Evolutionary conservation across 2,888 invertebrate species (phyloP).

Genomic region (Anorthoa munda): DNA sequence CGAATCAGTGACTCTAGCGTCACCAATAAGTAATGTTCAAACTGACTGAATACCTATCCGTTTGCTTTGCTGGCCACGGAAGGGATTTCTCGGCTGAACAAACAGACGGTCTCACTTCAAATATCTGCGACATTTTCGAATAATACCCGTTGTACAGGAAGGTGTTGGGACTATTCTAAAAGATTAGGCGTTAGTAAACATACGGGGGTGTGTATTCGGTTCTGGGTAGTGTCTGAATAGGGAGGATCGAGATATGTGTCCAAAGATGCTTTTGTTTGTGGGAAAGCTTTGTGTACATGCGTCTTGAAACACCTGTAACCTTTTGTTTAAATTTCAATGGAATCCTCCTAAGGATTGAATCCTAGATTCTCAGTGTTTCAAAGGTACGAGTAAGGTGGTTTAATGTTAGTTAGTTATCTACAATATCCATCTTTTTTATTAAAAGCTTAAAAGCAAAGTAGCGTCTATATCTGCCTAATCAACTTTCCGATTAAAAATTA

Average conservation of each 20-base stretch:
- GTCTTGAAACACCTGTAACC: neutral
- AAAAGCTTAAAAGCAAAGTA: neutral
- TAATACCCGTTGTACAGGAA: conserved; percentile 63
- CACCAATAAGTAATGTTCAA: conserved; percentile 74
- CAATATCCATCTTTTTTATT: neutral
- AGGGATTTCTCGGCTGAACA: conserved; percentile 79
- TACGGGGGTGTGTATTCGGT: neutral
- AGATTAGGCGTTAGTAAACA: conserved; percentile 39
- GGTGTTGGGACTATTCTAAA: conserved; percentile 36
- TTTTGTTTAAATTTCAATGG: neutral
- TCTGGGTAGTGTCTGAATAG: neutral
- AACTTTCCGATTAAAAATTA: no score
- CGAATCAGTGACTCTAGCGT: conserved; percentile 71
- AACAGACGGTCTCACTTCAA: conserved; percentile 72
- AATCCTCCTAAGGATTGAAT: neutral
- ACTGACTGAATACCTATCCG: conserved; percentile 71
- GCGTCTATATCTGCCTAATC: no score
- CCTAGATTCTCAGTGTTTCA: neutral
- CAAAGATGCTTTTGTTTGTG: conserved; percentile 14
- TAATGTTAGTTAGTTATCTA: neutral
- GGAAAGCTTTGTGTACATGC: neutral
- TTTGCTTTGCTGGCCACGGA: conserved; percentile 77
- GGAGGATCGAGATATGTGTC: conserved; percentile 1
- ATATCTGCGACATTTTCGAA: conserved; percentile 71
- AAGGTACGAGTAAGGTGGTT: neutral